phyloP scores from a whole-genome alignment of 2,113 vertebrate species.

The Cichladusa arquata region DNA sequence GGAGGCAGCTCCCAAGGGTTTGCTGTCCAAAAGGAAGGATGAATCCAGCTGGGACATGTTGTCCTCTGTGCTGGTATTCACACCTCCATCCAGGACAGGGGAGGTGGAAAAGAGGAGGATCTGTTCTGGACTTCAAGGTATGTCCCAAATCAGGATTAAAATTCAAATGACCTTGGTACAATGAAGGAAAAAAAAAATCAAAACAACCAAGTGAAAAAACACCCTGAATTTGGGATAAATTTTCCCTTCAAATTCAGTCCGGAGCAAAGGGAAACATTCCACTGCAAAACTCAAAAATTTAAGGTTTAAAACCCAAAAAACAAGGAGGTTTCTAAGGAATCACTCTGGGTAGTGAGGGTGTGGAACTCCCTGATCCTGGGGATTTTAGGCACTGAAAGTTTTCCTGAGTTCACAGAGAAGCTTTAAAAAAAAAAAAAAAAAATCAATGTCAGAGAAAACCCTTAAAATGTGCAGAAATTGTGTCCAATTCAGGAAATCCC shows the following conservation, averaged over 20 bases:
- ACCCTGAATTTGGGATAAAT: not conserved
- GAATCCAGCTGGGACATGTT: not conserved
- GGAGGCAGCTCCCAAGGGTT: not conserved
- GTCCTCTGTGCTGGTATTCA: not conserved
- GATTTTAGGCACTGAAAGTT: not conserved
- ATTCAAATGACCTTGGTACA: not conserved
- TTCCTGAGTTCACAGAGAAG: not conserved
- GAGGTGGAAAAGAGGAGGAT: not conserved
- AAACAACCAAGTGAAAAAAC: rapidly evolving
- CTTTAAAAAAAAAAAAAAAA: not conserved
- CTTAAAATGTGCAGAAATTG: not conserved
- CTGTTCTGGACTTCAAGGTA: not conserved
- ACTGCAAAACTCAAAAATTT: not conserved
- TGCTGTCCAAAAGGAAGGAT: not conserved
- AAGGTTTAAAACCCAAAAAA: not conserved
- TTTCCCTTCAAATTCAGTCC: not conserved
- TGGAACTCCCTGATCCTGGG: not conserved
- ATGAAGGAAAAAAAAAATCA: not conserved
- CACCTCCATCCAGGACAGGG: not conserved
- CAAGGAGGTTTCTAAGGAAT: not conserved
- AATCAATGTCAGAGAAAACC: not conserved
- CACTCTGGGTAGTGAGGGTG: rapidly evolving
- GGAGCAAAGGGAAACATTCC: not conserved
- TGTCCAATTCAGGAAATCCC: not conserved
- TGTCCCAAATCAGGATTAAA: not conserved